A percentile compares a stretch with the other conserved stretches of the same genome.
phyloP scores from a whole-genome alignment of 2,797 vertebrate genomes.

The Pagetopsis macropterus region DNA sequence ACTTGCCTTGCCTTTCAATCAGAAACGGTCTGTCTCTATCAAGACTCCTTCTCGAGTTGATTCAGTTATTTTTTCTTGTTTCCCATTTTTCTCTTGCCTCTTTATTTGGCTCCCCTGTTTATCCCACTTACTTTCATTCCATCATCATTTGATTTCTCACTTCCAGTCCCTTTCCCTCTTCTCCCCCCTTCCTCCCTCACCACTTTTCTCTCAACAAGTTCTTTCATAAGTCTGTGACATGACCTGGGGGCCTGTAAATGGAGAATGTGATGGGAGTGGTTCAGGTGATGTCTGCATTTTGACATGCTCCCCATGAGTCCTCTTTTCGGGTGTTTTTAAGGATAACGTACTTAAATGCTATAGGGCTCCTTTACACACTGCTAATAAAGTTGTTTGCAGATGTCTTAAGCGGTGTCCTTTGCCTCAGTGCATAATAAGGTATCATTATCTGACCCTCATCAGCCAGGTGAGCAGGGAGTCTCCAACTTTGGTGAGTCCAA shows the following conservation, averaged over 20 bases:
- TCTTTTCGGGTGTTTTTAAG: slow-evolving; percentile 39
- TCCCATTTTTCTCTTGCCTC: slow-evolving; percentile 38
- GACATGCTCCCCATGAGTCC: slow-evolving; percentile 36
- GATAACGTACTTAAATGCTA: slow-evolving; percentile 18
- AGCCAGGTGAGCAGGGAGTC: background rate
- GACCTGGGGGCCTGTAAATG: slow-evolving; percentile 64
- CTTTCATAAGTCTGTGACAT: slow-evolving; percentile 70
- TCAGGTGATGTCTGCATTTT: slow-evolving; percentile 43
- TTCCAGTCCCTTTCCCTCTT: slow-evolving; percentile 39
- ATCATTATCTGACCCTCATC: slow-evolving; percentile 1
- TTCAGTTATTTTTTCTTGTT: slow-evolving; percentile 34
- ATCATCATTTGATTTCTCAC: slow-evolving; percentile 59
- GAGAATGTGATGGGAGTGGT: slow-evolving; percentile 58
- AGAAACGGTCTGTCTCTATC: slow-evolving; percentile 41
- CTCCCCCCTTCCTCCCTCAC: slow-evolving; percentile 37
- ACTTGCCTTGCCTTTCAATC: slow-evolving; percentile 15
- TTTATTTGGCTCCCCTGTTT: slow-evolving; percentile 57
- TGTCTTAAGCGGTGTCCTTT: background rate
- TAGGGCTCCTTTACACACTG: slow-evolving; percentile 5
- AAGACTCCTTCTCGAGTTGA: slow-evolving; percentile 50
- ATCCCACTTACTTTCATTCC: slow-evolving; percentile 61
- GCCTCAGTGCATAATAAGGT: slow-evolving; percentile 2
- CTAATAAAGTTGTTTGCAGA: slow-evolving; percentile 31
- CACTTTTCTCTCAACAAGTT: slow-evolving; percentile 56
- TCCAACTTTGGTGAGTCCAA: background rate